Evolutionary conservation across 1,140 invertebrate species (phyloP).

Genomic region (Brachionus manjavacas): DNA sequence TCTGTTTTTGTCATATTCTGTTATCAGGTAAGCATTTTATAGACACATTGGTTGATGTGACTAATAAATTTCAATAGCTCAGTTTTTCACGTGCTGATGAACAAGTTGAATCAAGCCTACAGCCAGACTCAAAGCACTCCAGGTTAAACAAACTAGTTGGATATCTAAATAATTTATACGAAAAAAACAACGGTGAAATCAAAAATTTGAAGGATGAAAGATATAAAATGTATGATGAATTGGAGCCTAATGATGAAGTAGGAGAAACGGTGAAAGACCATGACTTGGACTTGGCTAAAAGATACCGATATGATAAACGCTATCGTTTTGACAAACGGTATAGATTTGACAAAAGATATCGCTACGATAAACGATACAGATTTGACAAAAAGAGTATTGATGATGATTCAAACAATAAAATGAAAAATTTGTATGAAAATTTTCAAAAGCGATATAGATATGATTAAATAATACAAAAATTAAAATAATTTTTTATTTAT

Average conservation of each 20-base stretch:
- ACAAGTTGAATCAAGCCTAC: neutral
- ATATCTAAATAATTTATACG: neutral
- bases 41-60: neutral
- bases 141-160: neutral
- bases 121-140: neutral
- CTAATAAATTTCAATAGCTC: neutral
- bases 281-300: neutral
- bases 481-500: neutral
- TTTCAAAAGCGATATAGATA: slow-evolving; percentile 24
- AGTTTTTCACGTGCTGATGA: neutral
- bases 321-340: slow-evolving; percentile 31
- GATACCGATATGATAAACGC: slow-evolving; percentile 22
- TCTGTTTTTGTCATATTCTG: slow-evolving; percentile 12
- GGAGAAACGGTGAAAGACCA: neutral
- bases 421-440: neutral
- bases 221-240: neutral
- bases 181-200: neutral
- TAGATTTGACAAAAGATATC: slow-evolving; percentile 30
- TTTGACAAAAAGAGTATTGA: slow-evolving; percentile 27
- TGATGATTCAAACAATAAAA: neutral
- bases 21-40: neutral
- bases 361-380: slow-evolving; percentile 40
- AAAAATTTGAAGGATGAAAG: neutral
- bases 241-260: neutral
- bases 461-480: neutral